Evolutionary conservation across 1,140 invertebrate species (phyloP).

Genomic region (Ips typographus): DNA sequence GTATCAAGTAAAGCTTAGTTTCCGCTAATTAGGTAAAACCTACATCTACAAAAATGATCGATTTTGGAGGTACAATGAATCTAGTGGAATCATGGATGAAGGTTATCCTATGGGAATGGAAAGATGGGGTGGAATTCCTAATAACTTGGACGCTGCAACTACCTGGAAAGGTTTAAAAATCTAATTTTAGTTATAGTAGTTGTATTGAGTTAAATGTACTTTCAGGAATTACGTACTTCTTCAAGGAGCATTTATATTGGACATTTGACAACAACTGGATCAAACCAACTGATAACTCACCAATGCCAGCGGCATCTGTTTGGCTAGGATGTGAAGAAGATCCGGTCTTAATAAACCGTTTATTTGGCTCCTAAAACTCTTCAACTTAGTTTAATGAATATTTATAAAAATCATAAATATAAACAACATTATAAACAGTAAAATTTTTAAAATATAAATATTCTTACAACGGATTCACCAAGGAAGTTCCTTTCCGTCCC

Average conservation of each 20-base stretch:
- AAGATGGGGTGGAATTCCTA: constrained; percentile 67
- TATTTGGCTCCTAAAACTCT: constrained; percentile 12
- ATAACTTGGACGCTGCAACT: constrained; percentile 64
- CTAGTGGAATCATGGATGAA: constrained; percentile 57
- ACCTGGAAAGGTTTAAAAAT: constrained; percentile 61
- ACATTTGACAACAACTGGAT: constrained; percentile 62
- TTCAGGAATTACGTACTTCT: constrained; percentile 63
- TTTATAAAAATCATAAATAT: constrained; percentile 1
- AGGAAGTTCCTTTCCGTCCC: constrained; percentile 70
- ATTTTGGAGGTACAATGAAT: constrained; percentile 72
- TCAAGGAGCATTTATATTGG: constrained; percentile 65
- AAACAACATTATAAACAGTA: too few species aligned
- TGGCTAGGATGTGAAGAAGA: constrained; percentile 60
- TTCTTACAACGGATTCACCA: constrained; percentile 62
- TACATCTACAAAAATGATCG: constrained; percentile 62
- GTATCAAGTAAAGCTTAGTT: constrained; percentile 5
- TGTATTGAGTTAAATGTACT: constrained; percentile 9
- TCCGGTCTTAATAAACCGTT: constrained; percentile 18
- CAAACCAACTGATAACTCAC: constrained; percentile 53
- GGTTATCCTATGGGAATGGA: constrained; percentile 68
- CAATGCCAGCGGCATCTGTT: constrained; percentile 57
- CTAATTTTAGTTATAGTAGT: not conserved
- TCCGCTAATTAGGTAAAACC: constrained; percentile 51
- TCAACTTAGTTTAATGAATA: not conserved
- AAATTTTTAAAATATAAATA: not conserved